Conservation (phyloP, 1,140 invertebrate species). For the Orius insidiosus region DNA sequence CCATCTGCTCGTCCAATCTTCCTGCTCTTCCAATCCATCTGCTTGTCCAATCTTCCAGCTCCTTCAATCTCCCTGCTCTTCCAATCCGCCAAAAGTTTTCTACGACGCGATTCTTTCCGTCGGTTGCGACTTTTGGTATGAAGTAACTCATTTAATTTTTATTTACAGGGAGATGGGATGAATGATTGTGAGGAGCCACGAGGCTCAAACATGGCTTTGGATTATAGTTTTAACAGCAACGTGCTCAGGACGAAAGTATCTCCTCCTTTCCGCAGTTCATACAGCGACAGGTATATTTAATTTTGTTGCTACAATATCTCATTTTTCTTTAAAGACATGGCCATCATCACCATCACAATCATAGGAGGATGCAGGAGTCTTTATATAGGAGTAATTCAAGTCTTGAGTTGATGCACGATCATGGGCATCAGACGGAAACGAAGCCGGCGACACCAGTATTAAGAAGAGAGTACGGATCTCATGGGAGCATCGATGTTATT, state of each 20-base stretch:
- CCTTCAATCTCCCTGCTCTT: too few species aligned
- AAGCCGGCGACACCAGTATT: constrained; percentile 19
- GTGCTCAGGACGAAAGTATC: constrained; percentile 24
- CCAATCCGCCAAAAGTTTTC: too few species aligned
- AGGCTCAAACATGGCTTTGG: constrained; percentile 26
- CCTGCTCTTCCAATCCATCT: too few species aligned
- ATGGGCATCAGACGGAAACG: constrained; percentile 15
- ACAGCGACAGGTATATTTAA: constrained; percentile 9
- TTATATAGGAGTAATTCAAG: constrained; percentile 49
- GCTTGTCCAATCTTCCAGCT: too few species aligned
- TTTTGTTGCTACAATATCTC: too few species aligned
- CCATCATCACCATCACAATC: constrained; percentile 3
- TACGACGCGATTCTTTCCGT: too few species aligned
- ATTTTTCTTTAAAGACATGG: too few species aligned
- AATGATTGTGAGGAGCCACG: constrained; percentile 23
- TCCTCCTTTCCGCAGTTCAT: constrained; percentile 10
- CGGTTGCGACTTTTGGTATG: neutral
- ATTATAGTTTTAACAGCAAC: constrained; percentile 29
- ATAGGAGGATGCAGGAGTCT: constrained; percentile 18
- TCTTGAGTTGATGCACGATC: constrained; percentile 35
- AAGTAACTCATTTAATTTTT: too few species aligned
- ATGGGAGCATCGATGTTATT: constrained; percentile 50
- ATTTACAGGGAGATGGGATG: constrained; percentile 9
- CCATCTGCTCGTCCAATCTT: too few species aligned
- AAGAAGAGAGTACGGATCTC: constrained; percentile 38